Conservation (phyloP, 2,888 invertebrate genomes). For the Anoplius nigerrimus region DNA sequence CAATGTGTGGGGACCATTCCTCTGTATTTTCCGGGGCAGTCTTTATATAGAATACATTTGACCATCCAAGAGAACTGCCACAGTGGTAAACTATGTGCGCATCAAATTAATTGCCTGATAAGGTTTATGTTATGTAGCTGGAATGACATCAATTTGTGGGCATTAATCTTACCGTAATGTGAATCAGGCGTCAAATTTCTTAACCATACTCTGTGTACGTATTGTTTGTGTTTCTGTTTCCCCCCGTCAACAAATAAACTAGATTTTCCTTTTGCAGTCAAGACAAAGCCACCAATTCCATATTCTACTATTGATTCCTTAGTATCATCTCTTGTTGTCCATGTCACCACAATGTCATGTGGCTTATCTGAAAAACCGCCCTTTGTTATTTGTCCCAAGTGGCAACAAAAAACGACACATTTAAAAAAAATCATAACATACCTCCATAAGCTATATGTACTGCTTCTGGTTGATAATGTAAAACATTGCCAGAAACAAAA, state of each 20-base stretch:
- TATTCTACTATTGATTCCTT: slow-evolving; percentile 84
- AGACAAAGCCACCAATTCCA: slow-evolving; percentile 80
- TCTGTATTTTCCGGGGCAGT: slow-evolving; percentile 81
- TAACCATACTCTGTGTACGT: slow-evolving; percentile 86
- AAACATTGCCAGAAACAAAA: slow-evolving; percentile 23
- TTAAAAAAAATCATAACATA: slow-evolving; percentile 58
- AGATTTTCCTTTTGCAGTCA: slow-evolving; percentile 78
- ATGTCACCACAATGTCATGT: slow-evolving; percentile 86
- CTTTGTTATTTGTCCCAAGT: neutral
- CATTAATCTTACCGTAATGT: slow-evolving; percentile 78
- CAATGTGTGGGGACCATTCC: slow-evolving; percentile 88
- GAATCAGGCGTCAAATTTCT: slow-evolving; percentile 79
- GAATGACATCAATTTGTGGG: neutral
- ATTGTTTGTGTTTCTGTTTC: slow-evolving; percentile 79
- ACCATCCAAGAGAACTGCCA: slow-evolving; percentile 89
- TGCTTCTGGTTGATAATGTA: slow-evolving; percentile 78
- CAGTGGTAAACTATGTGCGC: slow-evolving; percentile 83
- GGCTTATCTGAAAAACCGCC: slow-evolving; percentile 76
- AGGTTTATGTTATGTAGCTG: neutral
- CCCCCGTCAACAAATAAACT: slow-evolving; percentile 87
- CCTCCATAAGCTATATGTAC: slow-evolving; percentile 82
- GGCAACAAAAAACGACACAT: neutral
- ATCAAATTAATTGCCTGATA: slow-evolving; percentile 15
- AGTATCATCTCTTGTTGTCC: slow-evolving; percentile 86
- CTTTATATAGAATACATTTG: slow-evolving; percentile 85